Evolutionary conservation across 2,888 invertebrate species (phyloP).

Genomic region (Drosophila anomelani): DNA sequence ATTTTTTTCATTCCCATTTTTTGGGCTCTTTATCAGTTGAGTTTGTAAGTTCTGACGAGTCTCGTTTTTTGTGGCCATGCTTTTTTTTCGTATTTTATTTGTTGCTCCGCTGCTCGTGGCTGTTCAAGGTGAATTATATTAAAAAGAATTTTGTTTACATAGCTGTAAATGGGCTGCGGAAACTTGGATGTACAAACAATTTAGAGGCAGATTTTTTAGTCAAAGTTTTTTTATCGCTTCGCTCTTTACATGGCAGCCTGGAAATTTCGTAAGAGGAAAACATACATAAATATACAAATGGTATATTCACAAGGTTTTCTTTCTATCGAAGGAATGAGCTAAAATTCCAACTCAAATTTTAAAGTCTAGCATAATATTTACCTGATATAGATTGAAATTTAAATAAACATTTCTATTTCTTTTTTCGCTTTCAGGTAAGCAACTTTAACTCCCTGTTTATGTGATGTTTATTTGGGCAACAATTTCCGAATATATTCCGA

Average conservation of each 20-base stretch:
- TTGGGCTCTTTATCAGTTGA: conserved; percentile 53
- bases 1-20: conserved; percentile 2
- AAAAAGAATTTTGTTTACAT: conserved; percentile 41
- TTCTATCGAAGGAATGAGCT: not conserved
- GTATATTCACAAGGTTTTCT: not conserved
- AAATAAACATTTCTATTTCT: conserved; percentile 18
- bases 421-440: conserved; percentile 39
- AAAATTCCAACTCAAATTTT: conserved; percentile 5
- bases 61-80: conserved; percentile 14
- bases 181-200: conserved; percentile 31
- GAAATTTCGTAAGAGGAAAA: conserved; percentile 30
- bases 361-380: conserved; percentile 28
- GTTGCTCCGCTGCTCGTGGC: conserved; percentile 4
- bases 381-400: conserved; percentile 5
- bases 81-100: conserved; percentile 31
- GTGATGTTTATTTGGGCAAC: conserved; percentile 6
- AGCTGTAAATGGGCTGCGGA: conserved; percentile 49
- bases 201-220: conserved; percentile 16
- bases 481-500: not conserved
- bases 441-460: not conserved
- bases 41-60: conserved; percentile 64
- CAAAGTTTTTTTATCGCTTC: conserved; percentile 14
- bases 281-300: conserved; percentile 41
- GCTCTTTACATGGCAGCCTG: conserved; percentile 27
- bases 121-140: conserved; percentile 74